These are phyloP conservation scores for Microcebus jonahi DNA, from an alignment of 2,113 vertebrate genomes.

Conservation along the genomic window DNA sequence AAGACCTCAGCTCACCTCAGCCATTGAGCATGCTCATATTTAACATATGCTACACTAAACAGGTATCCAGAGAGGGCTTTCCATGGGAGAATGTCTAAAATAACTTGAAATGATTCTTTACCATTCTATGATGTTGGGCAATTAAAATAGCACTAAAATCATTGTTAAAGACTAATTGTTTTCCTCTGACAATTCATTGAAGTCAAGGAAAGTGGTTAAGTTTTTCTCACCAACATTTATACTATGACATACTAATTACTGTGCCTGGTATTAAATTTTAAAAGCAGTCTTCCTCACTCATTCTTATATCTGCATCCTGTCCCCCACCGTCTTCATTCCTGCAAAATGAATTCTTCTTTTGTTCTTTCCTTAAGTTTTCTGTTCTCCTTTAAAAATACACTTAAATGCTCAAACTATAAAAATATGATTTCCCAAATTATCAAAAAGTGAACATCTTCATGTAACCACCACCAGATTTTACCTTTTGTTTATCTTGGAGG, in stretches of 20 bases:
- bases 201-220: not conserved
- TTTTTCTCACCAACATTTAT: not conserved
- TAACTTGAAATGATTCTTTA: not conserved
- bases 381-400: not conserved
- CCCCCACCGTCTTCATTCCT: not conserved
- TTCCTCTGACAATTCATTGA: not conserved
- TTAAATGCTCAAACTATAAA: not conserved
- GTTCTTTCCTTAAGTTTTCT: not conserved
- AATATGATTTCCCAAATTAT: not conserved
- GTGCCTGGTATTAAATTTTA: not conserved
- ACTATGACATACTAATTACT: not conserved
- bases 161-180: not conserved
- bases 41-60: not conserved
- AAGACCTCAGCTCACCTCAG: not conserved
- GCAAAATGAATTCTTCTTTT: not conserved
- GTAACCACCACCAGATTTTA: not conserved
- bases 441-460: not conserved
- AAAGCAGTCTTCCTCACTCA: not conserved
- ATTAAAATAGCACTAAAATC: not conserved
- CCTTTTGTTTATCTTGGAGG: conserved; percentile 51
- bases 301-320: not conserved
- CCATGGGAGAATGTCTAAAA: not conserved
- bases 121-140: not conserved
- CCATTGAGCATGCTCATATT: not conserved
- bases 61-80: not conserved